Percentiles rank a stretch among this genome's conserved stretches.
Conservation (phyloP, 2,888 invertebrate species). For the Tanypteryx hageni region DNA sequence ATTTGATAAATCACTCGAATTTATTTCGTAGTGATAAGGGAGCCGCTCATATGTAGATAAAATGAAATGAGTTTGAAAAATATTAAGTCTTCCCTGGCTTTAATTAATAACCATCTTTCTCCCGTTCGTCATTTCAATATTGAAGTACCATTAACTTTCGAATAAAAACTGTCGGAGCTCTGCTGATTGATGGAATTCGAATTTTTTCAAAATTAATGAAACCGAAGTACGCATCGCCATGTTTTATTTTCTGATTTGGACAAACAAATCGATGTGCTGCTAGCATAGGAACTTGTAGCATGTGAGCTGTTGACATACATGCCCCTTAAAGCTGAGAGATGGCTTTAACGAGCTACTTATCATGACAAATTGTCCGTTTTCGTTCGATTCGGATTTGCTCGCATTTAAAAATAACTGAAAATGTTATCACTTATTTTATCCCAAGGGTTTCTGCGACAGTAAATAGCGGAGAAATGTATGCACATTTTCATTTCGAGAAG, state of each 20-base stretch:
- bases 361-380: no score
- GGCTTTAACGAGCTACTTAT: neutral
- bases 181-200: neutral
- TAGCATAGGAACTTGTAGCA: neutral
- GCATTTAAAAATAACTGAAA: no score
- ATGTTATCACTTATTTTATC: no score
- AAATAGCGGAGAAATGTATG: no score
- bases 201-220: neutral
- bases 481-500: no score
- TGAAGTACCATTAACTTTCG: neutral
- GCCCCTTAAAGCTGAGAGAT: neutral
- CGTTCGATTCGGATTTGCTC: no score
- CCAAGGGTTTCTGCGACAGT: no score
- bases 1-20: neutral
- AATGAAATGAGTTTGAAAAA: neutral
- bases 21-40: neutral
- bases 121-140: neutral
- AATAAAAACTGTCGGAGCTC: conserved; percentile 5
- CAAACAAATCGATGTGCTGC: neutral
- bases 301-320: neutral
- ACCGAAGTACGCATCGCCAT: neutral
- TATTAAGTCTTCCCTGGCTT: neutral
- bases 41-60: neutral
- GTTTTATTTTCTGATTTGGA: neutral
- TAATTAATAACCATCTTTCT: neutral